Conservation (phyloP, 2,113 vertebrate species). For the Sander lucioperca region DNA sequence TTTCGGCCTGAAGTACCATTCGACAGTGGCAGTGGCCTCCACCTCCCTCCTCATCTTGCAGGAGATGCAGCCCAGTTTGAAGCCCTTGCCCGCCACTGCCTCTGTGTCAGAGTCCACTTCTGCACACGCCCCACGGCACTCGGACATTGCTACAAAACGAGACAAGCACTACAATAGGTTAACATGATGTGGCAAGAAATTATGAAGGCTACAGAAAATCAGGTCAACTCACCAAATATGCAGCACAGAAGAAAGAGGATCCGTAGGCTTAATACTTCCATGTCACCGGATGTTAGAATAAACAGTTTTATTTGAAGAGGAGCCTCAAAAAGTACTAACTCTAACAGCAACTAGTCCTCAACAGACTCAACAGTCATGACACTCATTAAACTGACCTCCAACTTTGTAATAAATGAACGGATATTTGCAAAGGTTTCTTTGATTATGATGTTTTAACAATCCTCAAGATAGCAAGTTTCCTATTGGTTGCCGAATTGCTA, state of each 20-base stretch:
- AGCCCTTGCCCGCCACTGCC: slow-evolving; percentile 85
- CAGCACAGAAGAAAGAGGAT: slow-evolving; percentile 68
- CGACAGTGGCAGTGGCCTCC: slow-evolving; percentile 75
- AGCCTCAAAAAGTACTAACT: background rate
- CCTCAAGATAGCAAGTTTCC: slow-evolving; percentile 32
- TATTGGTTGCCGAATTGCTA: slow-evolving; percentile 29
- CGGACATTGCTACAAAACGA: slow-evolving; percentile 43
- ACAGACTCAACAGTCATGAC: background rate
- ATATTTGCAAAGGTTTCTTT: background rate
- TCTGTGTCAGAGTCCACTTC: slow-evolving; percentile 92
- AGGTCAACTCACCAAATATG: slow-evolving; percentile 77
- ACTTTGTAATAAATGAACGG: background rate
- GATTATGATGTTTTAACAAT: background rate
- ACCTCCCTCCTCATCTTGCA: slow-evolving; percentile 92
- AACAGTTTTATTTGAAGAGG: background rate
- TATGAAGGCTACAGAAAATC: background rate
- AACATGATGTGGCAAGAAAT: background rate
- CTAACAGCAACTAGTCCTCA: background rate
- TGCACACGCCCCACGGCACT: slow-evolving; percentile 86
- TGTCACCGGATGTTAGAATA: slow-evolving; percentile 16
- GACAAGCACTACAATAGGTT: background rate
- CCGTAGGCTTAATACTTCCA: slow-evolving; percentile 62
- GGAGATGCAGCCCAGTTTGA: slow-evolving; percentile 93
- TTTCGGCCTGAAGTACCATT: slow-evolving; percentile 88
- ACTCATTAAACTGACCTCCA: slow-evolving; percentile 1